Base-by-base conservation (phyloP, 2,888 invertebrate species). In the Nymphalis polychloros region DNA sequence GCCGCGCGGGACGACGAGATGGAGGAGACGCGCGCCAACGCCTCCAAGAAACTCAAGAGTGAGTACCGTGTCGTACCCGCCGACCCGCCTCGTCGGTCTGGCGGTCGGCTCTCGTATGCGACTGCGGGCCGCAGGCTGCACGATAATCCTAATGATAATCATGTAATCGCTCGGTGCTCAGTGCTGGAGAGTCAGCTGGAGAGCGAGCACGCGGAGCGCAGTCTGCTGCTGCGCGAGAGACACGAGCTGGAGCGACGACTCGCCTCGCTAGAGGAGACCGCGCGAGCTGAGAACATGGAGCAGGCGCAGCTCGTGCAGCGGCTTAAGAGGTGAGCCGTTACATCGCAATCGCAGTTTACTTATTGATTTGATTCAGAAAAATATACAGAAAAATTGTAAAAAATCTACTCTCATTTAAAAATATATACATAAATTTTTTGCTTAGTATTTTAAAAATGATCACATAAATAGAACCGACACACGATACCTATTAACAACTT, bases 1-100 rank as follows among this genome's bases (percentile, higher is more conserved):
- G 97, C 97, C 73, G 96, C 97, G 76, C 94, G 98, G 8, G 99
- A 99, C 77, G 97, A 98, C 76, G 99, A 99, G 85, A 92, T 98
- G 82, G 98, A 99, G 83, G 98, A 98, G 79, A 95, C 97, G 46
- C 94, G 98, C 19, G 97, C 97, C 72, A 96, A 96, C 79, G 96
- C 97, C 6, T 96, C 97, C 83, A 98, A 98, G 90, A 98, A 98
- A 90, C 96, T 98, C 23, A 97, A 97, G 93, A 95, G 96, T 95
- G 8, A 71, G 72, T 72, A 6, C 13, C 5, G 46, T 49, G 20
- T 61, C 16, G 4, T 16, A 5, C 2, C 16, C 16, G 0, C 16
- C 13, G 2, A 19, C 1, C 13, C 20, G 10, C 10, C 10, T 50
- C 10, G n/a, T 19, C 19, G 19, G 41, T 41, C 41, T 41, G 3